Evolutionary conservation across 2,113 vertebrate genomes (phyloP).

Genomic region (Upupa epops): DNA sequence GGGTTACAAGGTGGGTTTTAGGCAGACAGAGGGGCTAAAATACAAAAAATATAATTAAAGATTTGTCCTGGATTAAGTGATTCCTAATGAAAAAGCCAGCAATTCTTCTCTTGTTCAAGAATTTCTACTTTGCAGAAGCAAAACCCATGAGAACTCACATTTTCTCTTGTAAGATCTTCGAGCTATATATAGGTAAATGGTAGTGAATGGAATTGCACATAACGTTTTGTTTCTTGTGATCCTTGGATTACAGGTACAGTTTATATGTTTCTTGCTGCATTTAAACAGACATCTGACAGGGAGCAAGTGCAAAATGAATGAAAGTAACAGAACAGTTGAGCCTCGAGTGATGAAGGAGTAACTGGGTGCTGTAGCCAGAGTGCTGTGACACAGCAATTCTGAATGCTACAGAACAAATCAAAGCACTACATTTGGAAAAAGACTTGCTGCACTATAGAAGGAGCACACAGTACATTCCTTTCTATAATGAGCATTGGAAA

Average conservation of each 20-base stretch:
- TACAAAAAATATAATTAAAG: background rate
- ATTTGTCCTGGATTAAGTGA: background rate
- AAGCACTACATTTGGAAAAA: background rate
- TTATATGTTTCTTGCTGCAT: background rate
- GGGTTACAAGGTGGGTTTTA: background rate
- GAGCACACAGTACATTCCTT: background rate
- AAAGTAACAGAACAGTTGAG: background rate
- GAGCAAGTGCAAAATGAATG: background rate
- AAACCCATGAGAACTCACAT: background rate
- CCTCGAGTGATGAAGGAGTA: background rate
- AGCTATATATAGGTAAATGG: background rate
- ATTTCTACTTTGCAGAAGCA: background rate
- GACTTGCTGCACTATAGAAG: background rate
- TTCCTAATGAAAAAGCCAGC: background rate
- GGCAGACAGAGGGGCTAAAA: background rate
- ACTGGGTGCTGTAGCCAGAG: background rate
- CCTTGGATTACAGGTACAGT: background rate
- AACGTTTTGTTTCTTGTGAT: background rate
- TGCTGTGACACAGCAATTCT: background rate
- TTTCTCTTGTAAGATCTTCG: background rate
- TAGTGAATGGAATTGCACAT: background rate
- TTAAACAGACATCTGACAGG: background rate
- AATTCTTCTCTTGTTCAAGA: background rate
- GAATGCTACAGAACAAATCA: background rate
- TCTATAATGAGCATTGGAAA: background rate